Evolutionary conservation across 2,888 invertebrate species (phyloP), one percentile per base, ranked within the genome.

Genomic region (Napeogenes inachia): DNA sequence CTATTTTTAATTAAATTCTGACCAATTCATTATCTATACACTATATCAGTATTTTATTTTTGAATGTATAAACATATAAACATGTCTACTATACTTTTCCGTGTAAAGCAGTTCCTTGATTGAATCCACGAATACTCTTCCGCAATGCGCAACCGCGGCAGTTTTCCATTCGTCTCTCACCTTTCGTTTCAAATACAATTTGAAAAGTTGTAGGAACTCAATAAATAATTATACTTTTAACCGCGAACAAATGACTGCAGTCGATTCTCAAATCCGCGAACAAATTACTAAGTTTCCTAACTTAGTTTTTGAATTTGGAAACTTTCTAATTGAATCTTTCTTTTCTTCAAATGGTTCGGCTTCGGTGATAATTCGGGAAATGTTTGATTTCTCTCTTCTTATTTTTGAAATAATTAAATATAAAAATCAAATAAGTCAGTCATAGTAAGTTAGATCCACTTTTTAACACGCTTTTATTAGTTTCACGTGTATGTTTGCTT

Each of bases 321-420:
- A 76, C 61, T 76, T 75, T 66, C 62, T 70, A 76, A 75, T 75
- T 68, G 68, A 75, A 73, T 72, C 66, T 68, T 70, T 71, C 69
- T 70, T 73, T 63, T 60, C 59, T 56, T 61, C 57, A 55, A 60
- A 57, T 57, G 47, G 54, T 30, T 50, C 5, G 30, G 54, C 45
- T 60, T 60, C 12, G 32, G 54, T 53, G 45, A 10, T 46, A 5
- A n/a, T 47, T 47, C 47, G 21, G 21, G 3, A 50, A 50, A 30
- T 50, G 12, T 30, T 50, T 50, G 3, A 50, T n/a, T 30, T 30
- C 8, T 50, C 10, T 50, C 0, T 50, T 50, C 6, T 12, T 30
- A 12, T 50, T 12, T 50, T 21, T 3, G 3, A 30, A 50, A 10
- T 50, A 30, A 30, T 30, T 10, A 30, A 30, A 50, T 50, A 42